Evolutionary conservation across 2,113 vertebrate species (phyloP), one percentile per base, ranked within the genome.

Genomic region (Macrotus californicus): DNA sequence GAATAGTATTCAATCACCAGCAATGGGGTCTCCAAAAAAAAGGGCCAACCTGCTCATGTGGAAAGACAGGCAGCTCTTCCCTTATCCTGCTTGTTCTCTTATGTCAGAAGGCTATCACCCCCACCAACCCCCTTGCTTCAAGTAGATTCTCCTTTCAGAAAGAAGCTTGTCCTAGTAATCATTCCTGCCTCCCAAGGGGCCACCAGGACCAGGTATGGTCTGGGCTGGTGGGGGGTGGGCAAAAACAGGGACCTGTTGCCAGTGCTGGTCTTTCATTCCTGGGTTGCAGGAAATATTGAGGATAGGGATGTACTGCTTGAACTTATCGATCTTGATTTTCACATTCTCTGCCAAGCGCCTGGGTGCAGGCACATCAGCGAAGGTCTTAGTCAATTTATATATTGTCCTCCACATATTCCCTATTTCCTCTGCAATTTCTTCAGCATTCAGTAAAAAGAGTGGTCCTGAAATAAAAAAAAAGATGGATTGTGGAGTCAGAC

Each of bases 211-310:
- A 46, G 19, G 56, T 21, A 5, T 6, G 73, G 48, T 24, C 11
- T 54, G 31, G 46, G 13, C 16, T 22, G 39, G 72, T 61, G 54
- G 2, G 41, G 31, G 43, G 2, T 0, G 52, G 48, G 43, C 4
- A 36, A 18, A 3, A 79, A 87, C 43, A 95, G 46, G 50, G 61
- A 99, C 99, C 99, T 98, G 98, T 8, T 99, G 94, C 99, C 99
- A 99, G 91, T 99, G 99, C 2, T 99, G 98, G 0, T 98, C 98
- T 97, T 99, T 99, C 95, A 99, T 98, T 22, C 99, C 99, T 0
- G 96, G 99, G 96, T 99, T 99, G 97, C 99, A 99, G 97, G 98
- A 98, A 94, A 99, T 96, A 16, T 52, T 97, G 87, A 99, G 98
- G 89, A 99, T 83, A 14, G 99, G 99, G 14, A 99, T 92, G 91